Evolutionary conservation across 2,888 invertebrate species (phyloP).

Genomic region (Erebia epiphron): DNA sequence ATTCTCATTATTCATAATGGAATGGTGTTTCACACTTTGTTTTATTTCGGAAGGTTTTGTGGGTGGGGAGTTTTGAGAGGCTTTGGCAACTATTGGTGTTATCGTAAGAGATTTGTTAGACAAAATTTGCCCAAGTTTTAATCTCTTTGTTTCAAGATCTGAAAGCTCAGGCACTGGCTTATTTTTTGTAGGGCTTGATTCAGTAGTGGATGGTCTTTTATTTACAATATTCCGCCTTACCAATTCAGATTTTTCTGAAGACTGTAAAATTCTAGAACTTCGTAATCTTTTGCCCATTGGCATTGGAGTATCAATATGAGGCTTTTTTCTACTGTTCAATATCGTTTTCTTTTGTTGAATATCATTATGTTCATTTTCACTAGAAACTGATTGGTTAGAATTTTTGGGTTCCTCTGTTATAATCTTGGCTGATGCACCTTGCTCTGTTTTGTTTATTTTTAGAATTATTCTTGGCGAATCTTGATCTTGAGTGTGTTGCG

Average conservation of each 20-base stretch:
- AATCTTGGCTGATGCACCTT: constrained; percentile 77
- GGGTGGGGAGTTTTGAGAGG: constrained; percentile 54
- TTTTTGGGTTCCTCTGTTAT: constrained; percentile 70
- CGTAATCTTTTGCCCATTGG: constrained; percentile 70
- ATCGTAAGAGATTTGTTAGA: constrained; percentile 69
- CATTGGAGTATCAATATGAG: constrained; percentile 53
- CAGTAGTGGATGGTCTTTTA: constrained; percentile 60
- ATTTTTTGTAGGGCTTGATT: constrained; percentile 55
- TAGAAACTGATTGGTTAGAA: constrained; percentile 52
- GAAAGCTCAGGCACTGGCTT: constrained; percentile 63
- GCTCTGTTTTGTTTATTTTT: constrained; percentile 85
- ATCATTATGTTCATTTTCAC: constrained; percentile 64
- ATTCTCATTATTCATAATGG: constrained; percentile 71
- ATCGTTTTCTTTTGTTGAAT: constrained; percentile 49
- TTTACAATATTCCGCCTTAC: constrained; percentile 59
- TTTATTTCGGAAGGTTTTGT: constrained; percentile 58
- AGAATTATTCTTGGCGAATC: constrained; percentile 84
- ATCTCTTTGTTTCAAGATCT: constrained; percentile 66
- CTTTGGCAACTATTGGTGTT: constrained; percentile 60
- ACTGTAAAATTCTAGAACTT: constrained; percentile 72
- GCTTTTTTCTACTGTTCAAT: constrained; percentile 64
- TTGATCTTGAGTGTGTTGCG: constrained; percentile 71
- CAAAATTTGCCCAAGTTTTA: constrained; percentile 73
- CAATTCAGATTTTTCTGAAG: constrained; percentile 58
- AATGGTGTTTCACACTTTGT: constrained; percentile 62